A percentile compares a stretch with the other conserved stretches of the same genome.
Conservation (phyloP, 2,888 invertebrate genomes). For the Zaprionus lineosus region DNA sequence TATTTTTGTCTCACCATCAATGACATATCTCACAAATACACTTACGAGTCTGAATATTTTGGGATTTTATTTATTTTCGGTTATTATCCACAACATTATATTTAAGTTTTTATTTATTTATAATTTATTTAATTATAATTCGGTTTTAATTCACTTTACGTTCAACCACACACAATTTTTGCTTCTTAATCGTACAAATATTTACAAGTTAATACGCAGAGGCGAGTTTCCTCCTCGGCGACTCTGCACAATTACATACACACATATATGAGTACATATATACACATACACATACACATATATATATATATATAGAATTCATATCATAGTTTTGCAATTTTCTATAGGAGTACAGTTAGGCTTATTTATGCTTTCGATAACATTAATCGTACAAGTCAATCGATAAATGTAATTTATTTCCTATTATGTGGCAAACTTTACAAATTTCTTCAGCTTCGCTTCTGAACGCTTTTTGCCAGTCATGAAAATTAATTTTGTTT, state of each 20-base stretch:
- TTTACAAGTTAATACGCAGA: constrained; percentile 51
- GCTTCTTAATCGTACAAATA: constrained; percentile 61
- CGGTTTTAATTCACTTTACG: too few species aligned
- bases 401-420: constrained; percentile 38
- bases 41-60: constrained; percentile 40
- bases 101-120: constrained; percentile 35
- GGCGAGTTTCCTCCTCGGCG: too few species aligned
- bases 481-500: constrained; percentile 38
- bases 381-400: constrained; percentile 38
- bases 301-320: constrained; percentile 1
- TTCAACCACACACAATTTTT: constrained; percentile 45
- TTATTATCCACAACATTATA: constrained; percentile 55
- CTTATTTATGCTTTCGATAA: constrained; percentile 30
- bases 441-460: constrained; percentile 32
- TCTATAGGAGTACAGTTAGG: constrained; percentile 54
- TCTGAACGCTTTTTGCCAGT: constrained; percentile 26
- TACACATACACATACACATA: constrained; percentile 1
- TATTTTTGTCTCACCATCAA: constrained; percentile 26
- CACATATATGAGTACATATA: constrained; percentile 1
- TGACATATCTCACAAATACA: constrained; percentile 42
- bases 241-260: constrained; percentile 6
- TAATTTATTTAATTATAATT: too few species aligned
- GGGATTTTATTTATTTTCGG: constrained; percentile 33
- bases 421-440: constrained; percentile 34
- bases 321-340: constrained; percentile 20